Conservation (phyloP, 2,888 invertebrate species). For the Dolomedes plantarius region DNA sequence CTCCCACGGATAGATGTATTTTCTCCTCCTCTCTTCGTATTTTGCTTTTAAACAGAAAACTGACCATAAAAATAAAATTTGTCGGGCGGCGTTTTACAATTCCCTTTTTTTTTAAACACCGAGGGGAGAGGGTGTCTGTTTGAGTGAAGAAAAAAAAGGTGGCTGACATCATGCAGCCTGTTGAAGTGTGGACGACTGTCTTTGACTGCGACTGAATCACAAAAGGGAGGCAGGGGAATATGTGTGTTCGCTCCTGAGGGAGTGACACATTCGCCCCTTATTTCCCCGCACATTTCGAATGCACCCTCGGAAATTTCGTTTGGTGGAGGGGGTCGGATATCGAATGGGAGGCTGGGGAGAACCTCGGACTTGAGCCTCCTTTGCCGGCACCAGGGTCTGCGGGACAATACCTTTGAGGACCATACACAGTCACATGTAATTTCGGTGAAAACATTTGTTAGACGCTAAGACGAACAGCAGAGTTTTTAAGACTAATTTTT, state of each 20-base stretch:
- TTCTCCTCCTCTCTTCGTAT: background rate
- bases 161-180: constrained; percentile 50
- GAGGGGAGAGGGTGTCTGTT: background rate
- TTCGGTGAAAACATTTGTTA: background rate
- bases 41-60: constrained; percentile 28
- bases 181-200: constrained; percentile 36
- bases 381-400: background rate
- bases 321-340: constrained; percentile 23
- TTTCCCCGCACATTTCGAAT: constrained; percentile 55
- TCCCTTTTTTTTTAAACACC: constrained; percentile 9
- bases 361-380: constrained; percentile 8
- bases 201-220: constrained; percentile 33
- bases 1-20: no score
- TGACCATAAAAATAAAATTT: constrained; percentile 39
- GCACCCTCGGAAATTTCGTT: constrained; percentile 65
- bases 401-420: background rate
- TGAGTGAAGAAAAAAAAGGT: background rate
- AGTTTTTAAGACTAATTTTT: no score
- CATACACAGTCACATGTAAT: background rate
- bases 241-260: constrained; percentile 13
- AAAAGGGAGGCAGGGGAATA: constrained; percentile 21
- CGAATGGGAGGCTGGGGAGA: constrained; percentile 22
- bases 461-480: no score
- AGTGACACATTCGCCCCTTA: constrained; percentile 55
- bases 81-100: constrained; percentile 22